Base-by-base conservation (phyloP, 2,113 vertebrate species). In the Gadus macrocephalus region DNA sequence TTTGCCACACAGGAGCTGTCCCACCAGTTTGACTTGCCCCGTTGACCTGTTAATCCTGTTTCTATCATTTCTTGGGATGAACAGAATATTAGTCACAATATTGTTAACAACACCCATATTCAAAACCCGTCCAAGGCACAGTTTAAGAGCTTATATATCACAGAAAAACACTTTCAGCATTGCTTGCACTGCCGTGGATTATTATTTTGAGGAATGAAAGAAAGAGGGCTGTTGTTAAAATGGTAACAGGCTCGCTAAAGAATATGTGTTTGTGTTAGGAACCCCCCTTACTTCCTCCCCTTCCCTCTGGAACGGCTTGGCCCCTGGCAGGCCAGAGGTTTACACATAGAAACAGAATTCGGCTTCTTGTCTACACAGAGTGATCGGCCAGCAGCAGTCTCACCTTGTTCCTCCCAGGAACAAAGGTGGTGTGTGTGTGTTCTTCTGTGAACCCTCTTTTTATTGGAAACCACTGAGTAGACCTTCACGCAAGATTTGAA, bases 261-360 rank as follows among this genome's bases (percentile, higher is more conserved):
- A 73, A 56, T 70, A 73, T 49, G 63, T 61, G 38, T 53, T 28
- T 25, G 71, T 68, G 70, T 81, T 83, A 78, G 81, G 66, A 63
- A 61, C 62, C 25, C 66, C 81, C 28, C 31, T 60, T 66, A 9
- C 42, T 49, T 49, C 42, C 63, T 64, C 67, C 62, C 69, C 19
- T 35, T 56, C 55, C 62, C 19, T 60, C 53, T 77, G 76, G 60
- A 85, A 73, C 74, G 77, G 79, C 76, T 87, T 88, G 80, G 78
- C 69, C 66, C 80, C 68, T 87, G 83, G 85, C 89, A 90, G 90
- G 86, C 89, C 86, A 90, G 69, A 75, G 89, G 89, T 90, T 86
- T 81, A 22, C 65, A 67, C 75, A 74, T 58, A 64, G 66, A 66
- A 77, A 70, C 76, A 70, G 61, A 65, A 68, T 65, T 60, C 69